phyloP scores from a whole-genome alignment of 2,888 invertebrate species.

The Orchesella flavescens region DNA sequence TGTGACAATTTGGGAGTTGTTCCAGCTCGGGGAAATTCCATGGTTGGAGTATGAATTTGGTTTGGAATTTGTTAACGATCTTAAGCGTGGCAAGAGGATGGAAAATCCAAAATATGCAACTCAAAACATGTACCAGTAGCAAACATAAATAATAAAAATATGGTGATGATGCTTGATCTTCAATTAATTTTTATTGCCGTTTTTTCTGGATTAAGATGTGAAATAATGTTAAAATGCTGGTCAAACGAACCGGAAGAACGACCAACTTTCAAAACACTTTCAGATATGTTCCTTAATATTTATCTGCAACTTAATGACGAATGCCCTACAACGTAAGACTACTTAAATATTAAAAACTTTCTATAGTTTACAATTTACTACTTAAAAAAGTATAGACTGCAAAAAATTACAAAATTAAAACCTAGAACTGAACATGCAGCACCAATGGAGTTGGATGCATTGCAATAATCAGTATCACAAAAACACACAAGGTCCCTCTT shows the following conservation, averaged over 20 bases:
- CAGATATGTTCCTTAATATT: background rate
- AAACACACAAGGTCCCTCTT: constrained; percentile 29
- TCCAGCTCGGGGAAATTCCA: too few species aligned
- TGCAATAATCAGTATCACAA: constrained; percentile 43
- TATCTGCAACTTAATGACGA: too few species aligned
- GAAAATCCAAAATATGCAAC: background rate
- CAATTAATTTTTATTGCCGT: background rate
- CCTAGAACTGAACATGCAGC: background rate
- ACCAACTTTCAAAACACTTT: background rate
- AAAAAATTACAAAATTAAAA: background rate
- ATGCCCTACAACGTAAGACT: too few species aligned
- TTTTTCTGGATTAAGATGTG: background rate
- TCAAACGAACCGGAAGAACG: background rate
- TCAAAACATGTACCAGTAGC: background rate
- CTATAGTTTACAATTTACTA: background rate
- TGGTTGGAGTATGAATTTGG: background rate
- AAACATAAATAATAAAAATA: background rate
- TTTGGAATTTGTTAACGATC: background rate
- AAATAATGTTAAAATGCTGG: background rate
- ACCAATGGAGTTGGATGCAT: background rate
- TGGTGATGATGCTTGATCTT: background rate
- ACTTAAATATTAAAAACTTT: too few species aligned
- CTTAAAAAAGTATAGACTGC: background rate
- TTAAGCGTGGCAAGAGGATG: constrained; percentile 2
- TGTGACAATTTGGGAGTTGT: too few species aligned